Base-by-base conservation (phyloP, 2,888 invertebrate species). In the Drosophila testacea region DNA sequence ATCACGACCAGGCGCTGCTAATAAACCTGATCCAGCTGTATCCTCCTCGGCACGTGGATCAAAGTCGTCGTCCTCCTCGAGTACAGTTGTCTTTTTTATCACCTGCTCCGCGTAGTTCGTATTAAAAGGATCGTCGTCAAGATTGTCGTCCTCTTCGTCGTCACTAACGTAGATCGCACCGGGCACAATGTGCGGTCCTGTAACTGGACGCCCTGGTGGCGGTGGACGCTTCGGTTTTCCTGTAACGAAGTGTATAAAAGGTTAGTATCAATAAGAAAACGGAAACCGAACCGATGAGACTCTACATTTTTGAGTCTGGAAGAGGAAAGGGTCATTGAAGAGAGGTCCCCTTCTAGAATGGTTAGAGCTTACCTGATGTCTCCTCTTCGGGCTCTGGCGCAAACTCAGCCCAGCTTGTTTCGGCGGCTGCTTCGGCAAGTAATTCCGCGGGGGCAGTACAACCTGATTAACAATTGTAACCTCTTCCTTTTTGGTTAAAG, bases 51-150 rank as follows among this genome's bases (percentile, higher is more conserved):
- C 94, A 1, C 95, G 92, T n/a, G 95, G 95, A 92, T 95, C 94
- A 76, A 95, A 95, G 77, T 93, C 92, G 63, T 92, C 90, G 91
- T 93, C 92, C 76, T 93, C 92, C 70, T 91, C 91, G 4, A 89
- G 83, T 34, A 83, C 86, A 3, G 90, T 91, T 41, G 59, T 94
- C 92, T 90, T 90, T 50, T 41, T 96, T 56, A 96, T 93, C 50
- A 97, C 94, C 83, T 95, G 95, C 62, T 96, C 96, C 0, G 96
- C 97, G 91, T 96, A 96, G 54, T 96, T 95, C 27, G 97, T 97
- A 88, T 97, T 97, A 86, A 97, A 97, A 0, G 97, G 97, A 94
- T 97, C 93, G 90, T 92, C 92, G 62, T 91, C 97, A 55, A 93
- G 93, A 42, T 88, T 73, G 83, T 22, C 46, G 7, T 94, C 95